These are phyloP conservation scores for Autographa gamma DNA, from an alignment of 2,888 invertebrate genomes.

Conservation along the genomic window DNA sequence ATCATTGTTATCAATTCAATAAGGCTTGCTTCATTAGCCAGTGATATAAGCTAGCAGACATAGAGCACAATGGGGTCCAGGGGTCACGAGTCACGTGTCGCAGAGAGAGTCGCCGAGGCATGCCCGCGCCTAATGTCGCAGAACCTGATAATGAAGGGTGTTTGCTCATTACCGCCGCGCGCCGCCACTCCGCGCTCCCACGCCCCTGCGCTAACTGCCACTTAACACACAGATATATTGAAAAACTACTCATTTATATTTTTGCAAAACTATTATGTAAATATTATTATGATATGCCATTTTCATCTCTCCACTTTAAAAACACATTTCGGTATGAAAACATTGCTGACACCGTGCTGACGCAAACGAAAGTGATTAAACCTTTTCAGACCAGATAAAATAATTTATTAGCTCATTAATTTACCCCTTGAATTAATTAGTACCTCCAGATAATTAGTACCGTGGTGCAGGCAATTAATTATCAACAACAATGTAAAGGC, in stretches of 20 bases:
- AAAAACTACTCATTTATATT: constrained; percentile 27
- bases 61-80: constrained; percentile 26
- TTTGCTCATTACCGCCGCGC: constrained; percentile 65
- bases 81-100: constrained; percentile 47
- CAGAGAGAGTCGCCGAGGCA: constrained; percentile 55
- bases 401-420: constrained; percentile 44
- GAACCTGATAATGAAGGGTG: constrained; percentile 70
- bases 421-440: constrained; percentile 40
- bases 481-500: constrained; percentile 64
- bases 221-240: constrained; percentile 47
- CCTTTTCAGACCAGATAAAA: constrained; percentile 42
- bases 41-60: constrained; percentile 18
- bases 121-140: constrained; percentile 68
- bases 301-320: constrained; percentile 5
- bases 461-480: constrained; percentile 70
- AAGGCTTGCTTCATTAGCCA: neutral
- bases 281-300: neutral
- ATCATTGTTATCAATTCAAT: no score
- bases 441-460: constrained; percentile 46
- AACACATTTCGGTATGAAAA: constrained; percentile 8
- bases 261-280: neutral
- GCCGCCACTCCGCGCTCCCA: constrained; percentile 58
- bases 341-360: constrained; percentile 14
- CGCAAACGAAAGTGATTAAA: constrained; percentile 28
- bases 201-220: constrained; percentile 47